Conservation (phyloP, 2,113 vertebrate species). For the Eclectus roratus region DNA sequence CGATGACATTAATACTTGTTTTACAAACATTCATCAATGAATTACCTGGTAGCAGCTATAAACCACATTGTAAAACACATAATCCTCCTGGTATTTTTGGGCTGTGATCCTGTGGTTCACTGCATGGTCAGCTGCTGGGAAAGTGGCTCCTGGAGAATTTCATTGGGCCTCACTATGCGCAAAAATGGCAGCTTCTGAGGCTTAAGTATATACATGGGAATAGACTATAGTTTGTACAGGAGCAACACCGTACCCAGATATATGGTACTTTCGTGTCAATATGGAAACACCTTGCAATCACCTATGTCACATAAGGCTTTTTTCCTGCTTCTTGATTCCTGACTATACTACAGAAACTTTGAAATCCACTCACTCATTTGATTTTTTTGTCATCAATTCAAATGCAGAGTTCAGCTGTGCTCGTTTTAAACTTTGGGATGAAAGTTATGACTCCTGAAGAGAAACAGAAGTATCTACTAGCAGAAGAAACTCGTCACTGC, state of each 20-base stretch:
- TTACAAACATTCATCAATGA: not conserved
- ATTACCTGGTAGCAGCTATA: not conserved
- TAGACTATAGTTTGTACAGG: not conserved
- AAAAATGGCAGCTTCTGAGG: not conserved
- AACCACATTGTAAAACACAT: not conserved
- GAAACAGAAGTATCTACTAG: not conserved
- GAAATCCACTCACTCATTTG: not conserved
- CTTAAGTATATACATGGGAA: not conserved
- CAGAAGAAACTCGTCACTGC: not conserved
- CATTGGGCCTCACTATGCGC: not conserved
- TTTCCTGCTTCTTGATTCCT: not conserved
- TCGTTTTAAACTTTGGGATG: not conserved
- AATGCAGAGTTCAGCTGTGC: not conserved
- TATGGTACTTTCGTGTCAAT: not conserved
- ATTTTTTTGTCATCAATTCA: not conserved
- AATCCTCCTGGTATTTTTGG: not conserved
- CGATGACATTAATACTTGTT: not conserved
- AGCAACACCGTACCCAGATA: not conserved
- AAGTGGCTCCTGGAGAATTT: not conserved
- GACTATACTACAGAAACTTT: not conserved
- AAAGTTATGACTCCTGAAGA: not conserved
- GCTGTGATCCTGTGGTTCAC: not conserved
- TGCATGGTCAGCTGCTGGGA: not conserved
- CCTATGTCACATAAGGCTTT: not conserved
- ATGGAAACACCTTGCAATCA: not conserved